A percentile compares a stretch with the other conserved stretches of the same genome.
These are phyloP conservation scores for Sepioteuthis lessoniana DNA, from an alignment of 2,888 invertebrate genomes.

Conservation along the genomic window DNA sequence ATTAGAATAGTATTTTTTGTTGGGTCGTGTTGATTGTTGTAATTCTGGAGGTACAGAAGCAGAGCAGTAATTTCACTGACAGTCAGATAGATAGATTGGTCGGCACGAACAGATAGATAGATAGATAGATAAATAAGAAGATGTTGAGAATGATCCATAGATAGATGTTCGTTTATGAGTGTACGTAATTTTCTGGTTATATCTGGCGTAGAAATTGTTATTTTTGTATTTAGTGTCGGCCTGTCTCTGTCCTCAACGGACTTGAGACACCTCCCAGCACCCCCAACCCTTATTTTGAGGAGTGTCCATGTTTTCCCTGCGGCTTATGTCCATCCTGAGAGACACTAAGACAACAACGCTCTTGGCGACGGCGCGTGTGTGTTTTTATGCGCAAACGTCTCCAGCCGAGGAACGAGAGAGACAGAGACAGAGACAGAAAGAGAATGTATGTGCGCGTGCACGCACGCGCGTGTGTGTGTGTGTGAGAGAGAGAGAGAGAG, in stretches of 20 bases:
- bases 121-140: not conserved
- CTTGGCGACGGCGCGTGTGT: not conserved
- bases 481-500: constrained; percentile 33
- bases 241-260: not conserved
- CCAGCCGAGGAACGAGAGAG: not conserved
- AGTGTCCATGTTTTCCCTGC: not conserved
- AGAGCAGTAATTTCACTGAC: too few species aligned
- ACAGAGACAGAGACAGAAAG: not conserved
- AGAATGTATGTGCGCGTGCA: not conserved
- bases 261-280: not conserved
- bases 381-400: too few species aligned
- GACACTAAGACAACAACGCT: not conserved
- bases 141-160: not conserved
- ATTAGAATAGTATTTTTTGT: too few species aligned
- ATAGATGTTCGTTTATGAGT: not conserved
- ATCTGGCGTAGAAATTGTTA: not conserved
- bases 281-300: not conserved
- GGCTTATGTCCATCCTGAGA: constrained; percentile 33
- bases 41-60: too few species aligned
- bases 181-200: not conserved
- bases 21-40: too few species aligned
- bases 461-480: not conserved
- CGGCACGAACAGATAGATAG: not conserved
- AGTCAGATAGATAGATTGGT: too few species aligned
- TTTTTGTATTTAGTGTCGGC: not conserved